phyloP scores from a whole-genome alignment of 2,888 invertebrate species.

The Leptinotarsa tumamoca region DNA sequence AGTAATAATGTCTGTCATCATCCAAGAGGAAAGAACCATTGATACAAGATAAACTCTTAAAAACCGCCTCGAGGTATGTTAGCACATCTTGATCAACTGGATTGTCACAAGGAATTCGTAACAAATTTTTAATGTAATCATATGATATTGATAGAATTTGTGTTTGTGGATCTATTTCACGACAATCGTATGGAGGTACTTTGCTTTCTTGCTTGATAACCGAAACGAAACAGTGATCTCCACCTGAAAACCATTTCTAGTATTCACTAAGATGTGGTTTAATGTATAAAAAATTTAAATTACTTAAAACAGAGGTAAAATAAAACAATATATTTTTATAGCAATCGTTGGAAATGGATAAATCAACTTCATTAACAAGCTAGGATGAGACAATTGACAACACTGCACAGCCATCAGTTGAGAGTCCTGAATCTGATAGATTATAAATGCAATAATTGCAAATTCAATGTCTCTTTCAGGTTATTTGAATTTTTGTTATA shows the following conservation, averaged over 20 bases:
- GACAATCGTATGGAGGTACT: constrained; percentile 73
- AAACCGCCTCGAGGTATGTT: constrained; percentile 83
- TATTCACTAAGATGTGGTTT: not conserved
- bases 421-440: no score
- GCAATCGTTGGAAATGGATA: no score
- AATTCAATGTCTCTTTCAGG: no score
- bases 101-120: constrained; percentile 72
- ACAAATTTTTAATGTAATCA: constrained; percentile 65
- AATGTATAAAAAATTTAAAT: no score
- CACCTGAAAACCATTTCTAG: constrained; percentile 66
- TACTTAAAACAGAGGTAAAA: no score
- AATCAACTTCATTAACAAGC: no score
- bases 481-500: not conserved
- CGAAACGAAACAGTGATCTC: constrained; percentile 88
- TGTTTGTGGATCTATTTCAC: constrained; percentile 69
- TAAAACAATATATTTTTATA: no score
- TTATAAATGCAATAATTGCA: no score
- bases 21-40: constrained; percentile 87
- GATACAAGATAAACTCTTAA: constrained; percentile 86
- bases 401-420: no score
- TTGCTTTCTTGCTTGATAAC: constrained; percentile 67
- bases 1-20: constrained; percentile 80
- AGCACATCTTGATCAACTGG: constrained; percentile 78
- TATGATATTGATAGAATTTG: constrained; percentile 71
- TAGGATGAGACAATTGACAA: no score